phyloP scores from a whole-genome alignment of 2,113 vertebrate species.

The Furnarius figulus region DNA sequence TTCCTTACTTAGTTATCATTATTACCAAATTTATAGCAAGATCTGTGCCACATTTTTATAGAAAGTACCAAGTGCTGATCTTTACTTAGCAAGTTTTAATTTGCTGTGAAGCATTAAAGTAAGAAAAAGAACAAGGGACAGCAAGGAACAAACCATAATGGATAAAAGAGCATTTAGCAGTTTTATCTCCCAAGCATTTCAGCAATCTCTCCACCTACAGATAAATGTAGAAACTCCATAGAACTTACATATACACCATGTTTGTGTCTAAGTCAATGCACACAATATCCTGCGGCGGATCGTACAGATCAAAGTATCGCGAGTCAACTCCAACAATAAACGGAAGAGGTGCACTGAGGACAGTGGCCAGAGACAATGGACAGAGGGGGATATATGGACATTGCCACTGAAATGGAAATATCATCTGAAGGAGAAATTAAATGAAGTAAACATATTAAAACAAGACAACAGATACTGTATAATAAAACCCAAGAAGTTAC shows the following conservation, averaged over 20 bases:
- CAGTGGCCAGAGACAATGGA: constrained; percentile 90
- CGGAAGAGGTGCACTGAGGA: constrained; percentile 92
- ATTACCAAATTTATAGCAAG: not conserved
- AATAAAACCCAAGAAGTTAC: not conserved
- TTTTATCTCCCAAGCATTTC: not conserved
- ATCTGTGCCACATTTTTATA: not conserved
- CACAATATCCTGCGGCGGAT: constrained; percentile 94
- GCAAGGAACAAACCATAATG: not conserved
- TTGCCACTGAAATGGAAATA: constrained; percentile 99
- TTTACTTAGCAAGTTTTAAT: not conserved
- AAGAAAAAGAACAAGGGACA: not conserved
- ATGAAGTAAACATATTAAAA: constrained; percentile 34
- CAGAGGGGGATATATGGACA: constrained; percentile 98
- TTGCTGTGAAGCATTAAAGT: not conserved
- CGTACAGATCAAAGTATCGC: constrained; percentile 97
- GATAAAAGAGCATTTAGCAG: not conserved
- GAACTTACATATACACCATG: constrained; percentile 92
- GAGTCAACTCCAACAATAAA: constrained; percentile 99
- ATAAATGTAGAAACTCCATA: not conserved
- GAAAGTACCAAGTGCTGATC: not conserved
- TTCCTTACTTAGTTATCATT: not conserved
- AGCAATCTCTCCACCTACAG: not conserved
- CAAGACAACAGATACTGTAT: not conserved
- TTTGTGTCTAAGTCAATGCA: constrained; percentile 98
- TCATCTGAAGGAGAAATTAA: constrained; percentile 85